phyloP scores from a whole-genome alignment of 2,888 invertebrate species.

The Parnassius glacialis region DNA sequence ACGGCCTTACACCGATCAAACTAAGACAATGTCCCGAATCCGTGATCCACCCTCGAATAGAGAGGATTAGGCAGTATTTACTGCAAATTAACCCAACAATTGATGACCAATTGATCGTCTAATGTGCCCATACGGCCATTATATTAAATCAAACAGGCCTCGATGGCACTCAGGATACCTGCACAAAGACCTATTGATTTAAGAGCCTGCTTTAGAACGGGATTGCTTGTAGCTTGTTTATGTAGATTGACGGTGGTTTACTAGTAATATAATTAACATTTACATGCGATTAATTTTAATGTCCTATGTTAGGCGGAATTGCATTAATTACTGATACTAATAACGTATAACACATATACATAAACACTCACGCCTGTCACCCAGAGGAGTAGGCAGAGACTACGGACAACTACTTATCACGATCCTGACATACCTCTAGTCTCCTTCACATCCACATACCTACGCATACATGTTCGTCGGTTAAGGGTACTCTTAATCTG shows the following conservation, averaged over 20 bases:
- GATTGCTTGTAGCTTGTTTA: conserved; percentile 45
- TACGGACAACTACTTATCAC: too few relatives aligned
- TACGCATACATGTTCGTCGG: too few relatives aligned
- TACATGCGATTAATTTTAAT: conserved; percentile 20
- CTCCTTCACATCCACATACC: too few relatives aligned
- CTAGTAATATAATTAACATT: conserved; percentile 27
- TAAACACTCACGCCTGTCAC: too few relatives aligned
- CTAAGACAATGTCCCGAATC: conserved; percentile 26
- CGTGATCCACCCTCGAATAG: conserved; percentile 48
- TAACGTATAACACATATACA: too few relatives aligned
- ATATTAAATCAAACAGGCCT: conserved; percentile 73
- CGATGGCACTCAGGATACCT: conserved; percentile 55
- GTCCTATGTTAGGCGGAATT: conserved; percentile 1
- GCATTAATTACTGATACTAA: not conserved
- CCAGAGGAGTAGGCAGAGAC: too few relatives aligned
- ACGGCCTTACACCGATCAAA: conserved; percentile 13
- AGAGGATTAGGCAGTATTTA: conserved; percentile 64
- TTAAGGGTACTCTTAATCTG: too few relatives aligned
- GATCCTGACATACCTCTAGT: too few relatives aligned
- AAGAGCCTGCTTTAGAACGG: conserved; percentile 45
- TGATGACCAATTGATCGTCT: conserved; percentile 76
- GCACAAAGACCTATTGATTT: conserved; percentile 75
- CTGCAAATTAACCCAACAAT: conserved; percentile 73
- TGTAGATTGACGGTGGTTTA: conserved; percentile 47
- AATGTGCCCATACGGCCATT: conserved; percentile 69